These are phyloP conservation scores for Thymelicus acteon DNA, from an alignment of 2,888 invertebrate genomes.

Conservation along the genomic window DNA sequence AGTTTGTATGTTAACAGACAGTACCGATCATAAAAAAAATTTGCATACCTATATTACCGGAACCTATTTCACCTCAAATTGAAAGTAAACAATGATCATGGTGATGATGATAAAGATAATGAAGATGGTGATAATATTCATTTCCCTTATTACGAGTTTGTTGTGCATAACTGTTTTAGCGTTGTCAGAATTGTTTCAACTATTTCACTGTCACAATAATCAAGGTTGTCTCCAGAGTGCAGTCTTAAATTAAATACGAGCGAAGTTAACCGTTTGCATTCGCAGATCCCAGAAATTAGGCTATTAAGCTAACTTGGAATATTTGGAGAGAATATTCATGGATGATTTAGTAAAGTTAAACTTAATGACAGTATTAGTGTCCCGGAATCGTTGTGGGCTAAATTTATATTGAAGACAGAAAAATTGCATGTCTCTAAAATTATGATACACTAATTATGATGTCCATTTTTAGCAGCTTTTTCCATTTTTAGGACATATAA, in stretches of 20 bases:
- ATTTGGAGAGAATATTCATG: conserved; percentile 33
- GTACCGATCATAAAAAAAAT: no score
- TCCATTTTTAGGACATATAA: no score
- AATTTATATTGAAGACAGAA: no score
- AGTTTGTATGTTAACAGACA: no score
- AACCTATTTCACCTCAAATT: no score
- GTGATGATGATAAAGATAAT: no score
- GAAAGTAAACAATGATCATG: no score
- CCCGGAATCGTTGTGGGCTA: background rate
- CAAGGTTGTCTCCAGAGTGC: conserved; percentile 32
- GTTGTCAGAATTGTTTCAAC: conserved; percentile 14
- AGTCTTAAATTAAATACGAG: conserved; percentile 35
- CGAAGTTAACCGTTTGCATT: conserved; percentile 36
- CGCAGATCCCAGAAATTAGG: conserved; percentile 29
- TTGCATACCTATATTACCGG: no score
- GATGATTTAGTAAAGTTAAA: conserved; percentile 24
- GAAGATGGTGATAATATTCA: background rate
- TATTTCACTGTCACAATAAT: conserved; percentile 33
- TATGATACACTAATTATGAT: no score
- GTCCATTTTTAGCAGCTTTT: no score
- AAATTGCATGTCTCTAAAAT: background rate
- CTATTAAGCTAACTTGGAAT: conserved; percentile 31
- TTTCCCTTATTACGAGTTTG: background rate
- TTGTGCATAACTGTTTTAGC: background rate
- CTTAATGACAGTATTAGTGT: conserved; percentile 3